phyloP scores from a whole-genome alignment of 1,140 invertebrate species.

The Mycetomoellerius zeteki region DNA sequence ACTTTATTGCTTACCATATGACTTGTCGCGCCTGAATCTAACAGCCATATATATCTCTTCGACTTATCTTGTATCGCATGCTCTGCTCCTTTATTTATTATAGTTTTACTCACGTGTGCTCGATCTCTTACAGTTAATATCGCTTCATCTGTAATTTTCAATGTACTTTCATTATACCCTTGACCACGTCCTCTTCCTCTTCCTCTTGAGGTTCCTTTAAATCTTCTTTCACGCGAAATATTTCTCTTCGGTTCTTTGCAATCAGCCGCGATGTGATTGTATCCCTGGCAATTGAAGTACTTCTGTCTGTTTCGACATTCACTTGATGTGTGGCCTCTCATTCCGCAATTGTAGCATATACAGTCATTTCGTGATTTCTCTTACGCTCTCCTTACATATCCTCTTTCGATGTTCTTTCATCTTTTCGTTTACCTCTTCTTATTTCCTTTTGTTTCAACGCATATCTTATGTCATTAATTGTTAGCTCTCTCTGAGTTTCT shows the following conservation, averaged over 20 bases:
- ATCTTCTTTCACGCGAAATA: background rate
- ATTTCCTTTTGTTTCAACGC: too few species aligned
- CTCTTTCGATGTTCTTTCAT: slow-evolving; percentile 17
- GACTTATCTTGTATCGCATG: too few species aligned
- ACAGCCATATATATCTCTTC: too few species aligned
- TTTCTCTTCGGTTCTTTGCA: background rate
- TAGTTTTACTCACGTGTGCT: too few species aligned
- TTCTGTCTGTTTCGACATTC: background rate
- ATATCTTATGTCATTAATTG: too few species aligned
- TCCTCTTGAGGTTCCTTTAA: background rate
- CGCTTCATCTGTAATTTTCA: slow-evolving; percentile 1
- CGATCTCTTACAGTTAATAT: background rate
- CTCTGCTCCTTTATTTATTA: too few species aligned
- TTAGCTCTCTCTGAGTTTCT: too few species aligned
- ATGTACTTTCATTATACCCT: background rate
- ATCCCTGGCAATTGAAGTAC: slow-evolving; percentile 37
- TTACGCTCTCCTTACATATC: slow-evolving; percentile 1
- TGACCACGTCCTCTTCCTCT: background rate
- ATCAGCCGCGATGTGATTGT: background rate
- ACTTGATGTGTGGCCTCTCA: background rate
- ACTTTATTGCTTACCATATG: too few species aligned
- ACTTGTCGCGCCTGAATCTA: too few species aligned
- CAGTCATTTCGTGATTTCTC: background rate
- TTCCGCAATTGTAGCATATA: slow-evolving; percentile 24
- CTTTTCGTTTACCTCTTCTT: background rate